A percentile compares a stretch with the other conserved stretches of the same genome.
Conservation (phyloP, 2,797 vertebrate genomes). For the Coranthus polyacanthus region DNA sequence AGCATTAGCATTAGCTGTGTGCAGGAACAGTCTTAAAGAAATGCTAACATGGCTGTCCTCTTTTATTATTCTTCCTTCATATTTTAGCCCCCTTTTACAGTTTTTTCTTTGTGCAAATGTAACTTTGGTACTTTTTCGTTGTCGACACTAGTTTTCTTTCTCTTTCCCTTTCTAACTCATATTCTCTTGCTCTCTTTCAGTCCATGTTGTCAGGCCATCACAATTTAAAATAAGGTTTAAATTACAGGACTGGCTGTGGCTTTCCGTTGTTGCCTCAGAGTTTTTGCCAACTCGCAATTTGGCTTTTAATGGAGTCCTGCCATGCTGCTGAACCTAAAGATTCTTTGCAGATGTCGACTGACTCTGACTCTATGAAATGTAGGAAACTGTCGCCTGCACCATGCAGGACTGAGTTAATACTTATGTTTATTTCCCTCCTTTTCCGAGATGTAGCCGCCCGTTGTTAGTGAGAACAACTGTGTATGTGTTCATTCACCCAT, state of each 20-base stretch:
- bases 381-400: constrained; percentile 87
- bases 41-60: too few relatives aligned
- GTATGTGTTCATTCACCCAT: constrained; percentile 20
- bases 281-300: constrained; percentile 99
- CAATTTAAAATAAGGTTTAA: constrained; percentile 98
- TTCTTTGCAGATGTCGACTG: constrained; percentile 98
- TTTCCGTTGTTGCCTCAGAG: constrained; percentile 96
- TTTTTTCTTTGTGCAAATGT: constrained; percentile 62
- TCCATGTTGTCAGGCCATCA: constrained; percentile 88
- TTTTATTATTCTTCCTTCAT: too few relatives aligned
- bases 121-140: too few relatives aligned
- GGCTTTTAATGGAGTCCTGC: constrained; percentile 98
- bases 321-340: constrained; percentile 96
- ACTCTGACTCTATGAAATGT: constrained; percentile 90
- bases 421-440: constrained; percentile 44
- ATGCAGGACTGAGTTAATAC: constrained; percentile 40
- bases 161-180: constrained; percentile 21
- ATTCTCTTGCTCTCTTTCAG: constrained; percentile 63
- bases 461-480: constrained; percentile 29
- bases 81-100: constrained; percentile 10
- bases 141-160: constrained; percentile 33
- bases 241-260: constrained; percentile 97
- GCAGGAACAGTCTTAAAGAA: too few relatives aligned
- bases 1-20: too few relatives aligned
- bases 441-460: constrained; percentile 39